Conservation (phyloP, 2,797 vertebrate genomes). For the Poeciliopsis gracilis region DNA sequence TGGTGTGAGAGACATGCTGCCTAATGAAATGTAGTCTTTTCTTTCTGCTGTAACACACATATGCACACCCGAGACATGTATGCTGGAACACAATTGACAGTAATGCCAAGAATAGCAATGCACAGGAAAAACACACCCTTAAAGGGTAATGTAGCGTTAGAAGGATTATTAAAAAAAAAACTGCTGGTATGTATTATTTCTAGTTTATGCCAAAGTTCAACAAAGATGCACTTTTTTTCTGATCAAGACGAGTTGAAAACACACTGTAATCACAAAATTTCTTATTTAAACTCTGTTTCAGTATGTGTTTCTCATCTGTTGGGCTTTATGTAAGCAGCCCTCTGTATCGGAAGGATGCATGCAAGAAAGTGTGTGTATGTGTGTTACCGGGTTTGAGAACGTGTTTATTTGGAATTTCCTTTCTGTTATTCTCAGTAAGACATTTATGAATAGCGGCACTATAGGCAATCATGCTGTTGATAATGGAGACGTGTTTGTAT, state of each 20-base stretch:
- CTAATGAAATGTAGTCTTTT: slow-evolving; percentile 53
- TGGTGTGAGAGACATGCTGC: slow-evolving; percentile 62
- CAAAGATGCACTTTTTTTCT: slow-evolving; percentile 65
- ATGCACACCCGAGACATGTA: slow-evolving; percentile 59
- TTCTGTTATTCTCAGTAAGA: slow-evolving; percentile 60
- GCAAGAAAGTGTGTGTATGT: slow-evolving; percentile 64
- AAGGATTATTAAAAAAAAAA: slow-evolving; percentile 51
- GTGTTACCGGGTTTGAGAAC: slow-evolving; percentile 62
- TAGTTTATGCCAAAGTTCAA: slow-evolving; percentile 69
- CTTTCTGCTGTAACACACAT: slow-evolving; percentile 72
- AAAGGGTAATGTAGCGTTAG: slow-evolving; percentile 48
- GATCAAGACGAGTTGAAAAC: slow-evolving; percentile 42
- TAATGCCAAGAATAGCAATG: slow-evolving; percentile 43
- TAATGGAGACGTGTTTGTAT: slow-evolving; percentile 64
- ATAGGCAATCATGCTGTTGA: slow-evolving; percentile 63
- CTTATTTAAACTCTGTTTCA: slow-evolving; percentile 30
- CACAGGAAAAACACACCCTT: slow-evolving; percentile 38
- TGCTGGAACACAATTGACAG: slow-evolving; percentile 26
- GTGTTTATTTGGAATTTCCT: slow-evolving; percentile 47
- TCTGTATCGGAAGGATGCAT: slow-evolving; percentile 42
- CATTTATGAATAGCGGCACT: slow-evolving; percentile 58
- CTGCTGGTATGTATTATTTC: slow-evolving; percentile 65
- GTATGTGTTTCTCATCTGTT: slow-evolving; percentile 25
- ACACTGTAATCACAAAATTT: slow-evolving; percentile 45
- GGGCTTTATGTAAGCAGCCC: slow-evolving; percentile 23